phyloP scores from a whole-genome alignment of 2,888 invertebrate genomes.

The Orthosia cruda region DNA sequence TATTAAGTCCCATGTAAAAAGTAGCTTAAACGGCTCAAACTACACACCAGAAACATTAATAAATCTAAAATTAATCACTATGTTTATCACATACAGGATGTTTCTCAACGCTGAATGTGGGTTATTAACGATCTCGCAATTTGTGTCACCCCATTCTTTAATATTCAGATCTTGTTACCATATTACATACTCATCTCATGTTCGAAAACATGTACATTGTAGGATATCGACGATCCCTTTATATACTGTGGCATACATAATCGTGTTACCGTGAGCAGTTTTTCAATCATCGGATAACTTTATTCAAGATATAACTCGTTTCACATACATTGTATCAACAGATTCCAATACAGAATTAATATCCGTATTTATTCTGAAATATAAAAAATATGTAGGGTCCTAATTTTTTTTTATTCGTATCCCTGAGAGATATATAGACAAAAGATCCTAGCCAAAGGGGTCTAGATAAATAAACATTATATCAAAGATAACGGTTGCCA shows the following conservation, averaged over 20 bases:
- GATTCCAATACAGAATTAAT: too few relatives aligned
- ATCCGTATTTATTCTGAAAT: too few relatives aligned
- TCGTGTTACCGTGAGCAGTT: not conserved
- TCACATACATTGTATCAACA: not conserved
- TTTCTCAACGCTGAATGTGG: not conserved
- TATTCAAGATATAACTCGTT: not conserved
- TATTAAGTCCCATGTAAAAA: not conserved
- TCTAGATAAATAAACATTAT: too few relatives aligned
- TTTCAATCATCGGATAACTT: not conserved
- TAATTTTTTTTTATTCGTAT: too few relatives aligned
- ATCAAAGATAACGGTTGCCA: too few relatives aligned
- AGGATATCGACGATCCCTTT: not conserved
- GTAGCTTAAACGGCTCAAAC: not conserved
- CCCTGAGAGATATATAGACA: too few relatives aligned
- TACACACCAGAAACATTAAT: too few relatives aligned
- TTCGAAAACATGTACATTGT: not conserved
- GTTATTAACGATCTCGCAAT: constrained; percentile 2
- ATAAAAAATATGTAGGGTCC: too few relatives aligned
- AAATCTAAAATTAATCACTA: constrained; percentile 8
- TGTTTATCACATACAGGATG: not conserved
- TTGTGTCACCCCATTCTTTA: not conserved
- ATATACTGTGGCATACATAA: too few relatives aligned
- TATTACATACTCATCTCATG: constrained; percentile 10
- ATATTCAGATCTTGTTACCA: constrained; percentile 9
- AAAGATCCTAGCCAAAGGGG: too few relatives aligned